Base-by-base conservation (phyloP, 2,113 vertebrate species). In the Aleadryas rufinucha region DNA sequence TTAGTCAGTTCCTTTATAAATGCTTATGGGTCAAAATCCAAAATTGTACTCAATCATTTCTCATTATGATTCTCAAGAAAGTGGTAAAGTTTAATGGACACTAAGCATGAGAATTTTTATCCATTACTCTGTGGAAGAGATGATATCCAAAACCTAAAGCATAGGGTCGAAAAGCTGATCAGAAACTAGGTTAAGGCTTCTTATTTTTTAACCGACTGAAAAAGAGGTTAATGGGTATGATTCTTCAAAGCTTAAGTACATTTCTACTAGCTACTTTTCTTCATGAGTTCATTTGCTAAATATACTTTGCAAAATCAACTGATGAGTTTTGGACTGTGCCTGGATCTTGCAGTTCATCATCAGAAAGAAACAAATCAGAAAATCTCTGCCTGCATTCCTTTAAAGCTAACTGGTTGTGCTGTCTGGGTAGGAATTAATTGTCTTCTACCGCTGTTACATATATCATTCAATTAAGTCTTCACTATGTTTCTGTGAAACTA, bases 41-140 rank as follows among this genome's bases (percentile, higher is more conserved):
- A 89, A 89, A 56, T 3, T 15, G 1, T n/a, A 27, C 7, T 37
- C 11, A 45, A 57, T 27, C 35, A 47, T 68, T 91, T 84, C 30
- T 60, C 27, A 42, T 18, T 18, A n/a, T 49, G 7, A 44, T 65
- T 84, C 31, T 44, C 77, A 44, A 20, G 21, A 35, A 71, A 86
- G 16, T 23, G 7, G 8, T 35, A 59, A 75, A 63, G 31, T 52
- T 89, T 50, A 31, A 52, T 6, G 37, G 19, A 44, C 27, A 1
- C 0, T 15, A 74, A 61, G 9, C 4, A 16, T 37, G n/a, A 65
- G 1, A 64, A 7, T 28, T 49, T 7, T 1, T 74, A 13, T 14
- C 20, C 37, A 45, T 16, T 26, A 45, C 27, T 50, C 27, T 44
- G 5, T 8, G 11, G 33, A 86, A 77, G 9, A 64, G 11, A 20